A percentile compares a stretch with the other conserved stretches of the same genome.
These are phyloP conservation scores for Acheta domesticus DNA, from an alignment of 2,888 invertebrate genomes.

Conservation along the genomic window DNA sequence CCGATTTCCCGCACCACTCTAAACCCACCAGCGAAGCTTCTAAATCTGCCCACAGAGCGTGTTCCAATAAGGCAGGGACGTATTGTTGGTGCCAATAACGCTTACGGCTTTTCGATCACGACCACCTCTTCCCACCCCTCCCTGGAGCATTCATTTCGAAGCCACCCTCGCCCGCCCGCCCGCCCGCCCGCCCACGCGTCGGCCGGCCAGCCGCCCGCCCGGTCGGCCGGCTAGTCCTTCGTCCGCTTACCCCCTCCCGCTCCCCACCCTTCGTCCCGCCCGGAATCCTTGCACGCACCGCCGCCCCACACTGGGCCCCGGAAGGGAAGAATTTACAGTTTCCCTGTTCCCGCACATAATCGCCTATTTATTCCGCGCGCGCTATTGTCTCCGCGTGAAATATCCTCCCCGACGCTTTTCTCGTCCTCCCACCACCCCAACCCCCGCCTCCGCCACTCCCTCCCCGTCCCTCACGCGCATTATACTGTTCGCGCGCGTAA, in stretches of 20 bases:
- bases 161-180: no score
- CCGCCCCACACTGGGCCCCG: not conserved
- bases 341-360: not conserved
- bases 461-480: not conserved
- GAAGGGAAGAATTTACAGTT: constrained; percentile 7
- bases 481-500: constrained; percentile 18
- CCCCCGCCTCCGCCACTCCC: not conserved
- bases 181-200: not conserved
- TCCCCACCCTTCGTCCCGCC: not conserved
- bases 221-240: not conserved
- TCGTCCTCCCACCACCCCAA: not conserved
- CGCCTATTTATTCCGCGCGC: not conserved
- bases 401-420: not conserved
- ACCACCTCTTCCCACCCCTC: no score
- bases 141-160: no score
- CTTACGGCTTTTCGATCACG: no score
- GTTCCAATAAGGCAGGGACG: no score
- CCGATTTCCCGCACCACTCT: no score
- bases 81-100: no score
- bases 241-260: not conserved
- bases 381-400: constrained; percentile 18
- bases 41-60: no score
- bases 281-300: not conserved
- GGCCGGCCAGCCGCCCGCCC: not conserved
- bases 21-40: no score